These are phyloP conservation scores for Calonectris borealis DNA, from an alignment of 2,113 vertebrate species.

Conservation along the genomic window DNA sequence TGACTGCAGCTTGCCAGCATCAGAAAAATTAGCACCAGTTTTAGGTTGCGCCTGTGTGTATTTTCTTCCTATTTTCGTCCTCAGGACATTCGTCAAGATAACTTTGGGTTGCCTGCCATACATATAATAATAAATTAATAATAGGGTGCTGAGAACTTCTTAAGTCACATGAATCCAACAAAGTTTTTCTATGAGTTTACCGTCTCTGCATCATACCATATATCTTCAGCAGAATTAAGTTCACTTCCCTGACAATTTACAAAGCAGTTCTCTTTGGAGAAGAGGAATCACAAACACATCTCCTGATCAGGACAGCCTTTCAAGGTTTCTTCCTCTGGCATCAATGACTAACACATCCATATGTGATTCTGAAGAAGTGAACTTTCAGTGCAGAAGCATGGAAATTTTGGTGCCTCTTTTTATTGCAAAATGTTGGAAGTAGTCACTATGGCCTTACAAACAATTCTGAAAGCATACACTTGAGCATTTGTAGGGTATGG, in stretches of 20 bases:
- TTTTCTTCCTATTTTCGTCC: constrained; percentile 81
- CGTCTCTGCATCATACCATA: background rate
- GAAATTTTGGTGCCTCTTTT: background rate
- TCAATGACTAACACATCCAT: background rate
- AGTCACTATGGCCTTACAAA: background rate
- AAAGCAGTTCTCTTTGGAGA: background rate
- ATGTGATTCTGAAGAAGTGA: background rate
- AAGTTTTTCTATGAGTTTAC: background rate
- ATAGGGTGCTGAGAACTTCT: constrained; percentile 35
- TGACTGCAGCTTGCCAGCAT: constrained; percentile 72
- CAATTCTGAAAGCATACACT: background rate
- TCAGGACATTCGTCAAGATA: constrained; percentile 79
- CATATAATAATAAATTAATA: constrained; percentile 68
- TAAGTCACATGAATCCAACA: constrained; percentile 45
- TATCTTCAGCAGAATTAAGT: background rate
- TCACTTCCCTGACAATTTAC: background rate
- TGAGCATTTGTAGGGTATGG: background rate
- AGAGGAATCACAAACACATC: background rate
- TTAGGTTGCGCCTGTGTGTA: constrained; percentile 62
- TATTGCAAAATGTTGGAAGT: background rate
- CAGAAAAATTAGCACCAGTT: constrained; percentile 71
- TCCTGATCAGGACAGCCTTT: background rate
- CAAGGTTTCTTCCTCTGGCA: background rate
- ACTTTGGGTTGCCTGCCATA: constrained; percentile 81
- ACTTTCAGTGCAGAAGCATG: background rate